Evolutionary conservation across 2,888 invertebrate genomes (phyloP), one percentile per base, ranked within the genome.

Genomic region (Oscheius onirici): DNA sequence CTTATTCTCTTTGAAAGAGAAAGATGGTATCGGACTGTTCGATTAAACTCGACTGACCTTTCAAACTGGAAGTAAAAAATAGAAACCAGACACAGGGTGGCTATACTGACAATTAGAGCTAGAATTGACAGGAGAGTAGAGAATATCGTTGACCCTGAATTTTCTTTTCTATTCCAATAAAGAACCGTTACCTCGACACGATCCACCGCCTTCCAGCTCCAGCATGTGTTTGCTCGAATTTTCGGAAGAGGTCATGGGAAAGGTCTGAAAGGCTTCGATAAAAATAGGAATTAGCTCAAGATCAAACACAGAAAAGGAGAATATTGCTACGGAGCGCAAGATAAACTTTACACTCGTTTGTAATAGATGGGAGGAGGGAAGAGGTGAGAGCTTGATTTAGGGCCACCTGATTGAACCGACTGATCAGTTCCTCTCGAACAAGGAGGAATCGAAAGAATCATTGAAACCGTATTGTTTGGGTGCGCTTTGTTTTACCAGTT

Each of bases 21-120:
- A 1, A 46, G 10, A 11, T 26, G 55, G 34, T 28, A 26, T 22
- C 28, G 10, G 0, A 8, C 8, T 34, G 34, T 34, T 28, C 10
- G 8, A 24, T 55, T 11, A 17, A 11, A 43, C 40, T 3, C n/a
- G 34, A 24, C 26, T 6, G 3, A 49, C 63, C 26, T 28, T 17
- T 63, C 22, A 24, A 46, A 63, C 46, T 63, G 63, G 20, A 28
- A 28, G 49, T 22, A 63, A 34, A 63, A 63, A n/a, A 63, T n/a
- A 3, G 49, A 26, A 17, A 63, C 11, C 11, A 49, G 26, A 26
- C 24, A 22, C n/a, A 63, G 28, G n/a, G 63, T 63, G 26, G 63
- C 63, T 13, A 63, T 46, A 26, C 63, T 63, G 63, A 63, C 34
- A 10, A 63, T 13, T n/a, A 63, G 46, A 17, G 63, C 63, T 8